Evolutionary conservation across 2,797 vertebrate species (phyloP), one percentile per base, ranked within the genome.

Genomic region (Crocodylus rhombifer): DNA sequence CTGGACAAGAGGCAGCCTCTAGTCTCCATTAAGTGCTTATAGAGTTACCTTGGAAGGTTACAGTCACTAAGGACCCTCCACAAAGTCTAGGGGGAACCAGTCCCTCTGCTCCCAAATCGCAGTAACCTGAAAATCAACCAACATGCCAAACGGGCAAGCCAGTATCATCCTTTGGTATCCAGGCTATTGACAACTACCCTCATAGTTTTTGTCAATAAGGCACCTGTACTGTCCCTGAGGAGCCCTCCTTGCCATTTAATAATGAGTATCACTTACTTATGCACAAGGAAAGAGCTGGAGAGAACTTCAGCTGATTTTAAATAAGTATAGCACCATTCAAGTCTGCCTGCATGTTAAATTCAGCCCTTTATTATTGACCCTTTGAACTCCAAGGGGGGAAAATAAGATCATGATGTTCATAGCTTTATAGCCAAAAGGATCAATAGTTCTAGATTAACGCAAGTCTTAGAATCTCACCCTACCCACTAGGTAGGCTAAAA

Each of bases 301-400:
- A 94, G 67, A 0, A 1, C 30, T 76, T n/a, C 25, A 2, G 67
- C n/a, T 60, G 67, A 23, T 91, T 80, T 69, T 91, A 85, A 94
- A 13, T 88, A 95, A 96, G 95, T 84, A 94, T 87, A 94, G 88
- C 69, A 33, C 0, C 1, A 0, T 1, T 65, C 84, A 71, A 90
- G 77, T 82, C 77, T 82, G 93, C 86, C 88, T 62, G 67, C 56
- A 67, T 78, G 87, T 82, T 73, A 88, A 84, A 91, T 80, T 77
- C 76, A 25, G 82, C 55, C 78, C 30, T 96, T 96, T 97, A 95
- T 81, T 81, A 94, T 85, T 3, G 3, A 51, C 30, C 20, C 33
- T 6, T 3, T 12, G 33, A 33, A 36, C 1, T 69, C 30, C 33
- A 69, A 20, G 36, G 18, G 30, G 67, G 28, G 76, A 77, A 88